These are phyloP conservation scores for Asobara japonica DNA, from an alignment of 1,140 invertebrate genomes.

Conservation along the genomic window DNA sequence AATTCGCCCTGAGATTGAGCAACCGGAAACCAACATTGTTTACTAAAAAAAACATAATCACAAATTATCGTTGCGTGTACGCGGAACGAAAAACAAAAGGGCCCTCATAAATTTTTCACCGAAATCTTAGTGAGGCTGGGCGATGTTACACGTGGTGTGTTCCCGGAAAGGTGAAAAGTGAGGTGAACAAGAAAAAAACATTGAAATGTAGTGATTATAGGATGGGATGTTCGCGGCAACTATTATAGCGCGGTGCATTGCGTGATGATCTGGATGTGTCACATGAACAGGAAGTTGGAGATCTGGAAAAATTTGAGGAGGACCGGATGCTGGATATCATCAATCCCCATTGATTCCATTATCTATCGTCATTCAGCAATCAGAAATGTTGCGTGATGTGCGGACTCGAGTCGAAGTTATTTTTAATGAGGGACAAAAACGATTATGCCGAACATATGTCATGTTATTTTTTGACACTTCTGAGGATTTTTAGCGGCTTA, in stretches of 20 bases:
- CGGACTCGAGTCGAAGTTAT: too few species aligned
- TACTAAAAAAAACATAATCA: background rate
- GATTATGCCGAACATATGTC: too few species aligned
- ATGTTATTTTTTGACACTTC: too few species aligned
- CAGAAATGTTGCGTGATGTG: too few species aligned
- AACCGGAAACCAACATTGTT: slow-evolving; percentile 19
- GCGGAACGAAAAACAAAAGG: slow-evolving; percentile 5
- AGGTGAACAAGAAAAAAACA: slow-evolving; percentile 14
- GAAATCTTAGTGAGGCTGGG: slow-evolving; percentile 37
- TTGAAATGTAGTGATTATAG: slow-evolving; percentile 25
- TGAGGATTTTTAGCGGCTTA: too few species aligned
- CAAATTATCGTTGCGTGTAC: slow-evolving; percentile 48
- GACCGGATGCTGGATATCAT: background rate
- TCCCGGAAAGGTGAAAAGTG: background rate
- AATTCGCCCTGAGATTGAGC: too few species aligned
- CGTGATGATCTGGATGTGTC: slow-evolving; percentile 23
- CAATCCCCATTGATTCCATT: background rate
- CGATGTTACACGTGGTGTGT: background rate
- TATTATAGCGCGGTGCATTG: slow-evolving; percentile 25
- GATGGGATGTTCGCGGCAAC: background rate
- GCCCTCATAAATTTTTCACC: slow-evolving; percentile 31
- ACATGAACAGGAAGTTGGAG: slow-evolving; percentile 24
- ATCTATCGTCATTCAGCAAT: background rate
- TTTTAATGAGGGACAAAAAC: too few species aligned
- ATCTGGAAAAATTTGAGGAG: background rate